phyloP scores from a whole-genome alignment of 2,797 vertebrate genomes.

The Xenops minutus region DNA sequence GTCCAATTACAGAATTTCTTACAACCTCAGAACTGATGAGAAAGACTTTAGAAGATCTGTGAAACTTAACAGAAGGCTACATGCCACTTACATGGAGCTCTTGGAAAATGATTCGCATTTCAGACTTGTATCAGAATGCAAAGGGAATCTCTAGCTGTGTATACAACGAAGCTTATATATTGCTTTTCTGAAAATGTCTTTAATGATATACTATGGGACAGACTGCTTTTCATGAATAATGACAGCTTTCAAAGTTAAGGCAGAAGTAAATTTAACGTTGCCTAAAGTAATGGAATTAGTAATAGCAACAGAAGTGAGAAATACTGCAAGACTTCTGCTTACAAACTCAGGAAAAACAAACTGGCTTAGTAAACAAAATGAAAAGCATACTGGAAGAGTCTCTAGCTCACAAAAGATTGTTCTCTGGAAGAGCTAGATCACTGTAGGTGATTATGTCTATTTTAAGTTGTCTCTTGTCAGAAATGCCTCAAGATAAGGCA shows the following conservation, averaged over 20 bases:
- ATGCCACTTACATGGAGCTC: background rate
- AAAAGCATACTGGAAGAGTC: background rate
- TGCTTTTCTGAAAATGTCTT: background rate
- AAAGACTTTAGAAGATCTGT: background rate
- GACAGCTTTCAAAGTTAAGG: background rate
- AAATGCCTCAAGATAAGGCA: background rate
- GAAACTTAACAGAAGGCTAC: background rate
- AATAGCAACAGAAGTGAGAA: background rate
- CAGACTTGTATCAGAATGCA: background rate
- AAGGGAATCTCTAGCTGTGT: background rate
- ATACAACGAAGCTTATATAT: background rate
- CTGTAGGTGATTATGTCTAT: background rate
- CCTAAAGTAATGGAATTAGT: background rate
- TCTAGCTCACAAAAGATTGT: background rate
- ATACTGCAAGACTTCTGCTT: background rate
- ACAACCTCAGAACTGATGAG: background rate
- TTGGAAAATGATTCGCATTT: background rate
- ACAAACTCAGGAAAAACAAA: background rate
- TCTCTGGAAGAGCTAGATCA: background rate
- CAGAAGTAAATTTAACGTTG: background rate
- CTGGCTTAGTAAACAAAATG: background rate
- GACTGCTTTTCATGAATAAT: background rate
- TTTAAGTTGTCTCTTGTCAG: background rate
- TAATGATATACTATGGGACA: background rate
- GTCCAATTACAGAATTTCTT: background rate